These are phyloP conservation scores for Dipodomys stephensi DNA, from an alignment of 2,113 vertebrate genomes.

Conservation along the genomic window DNA sequence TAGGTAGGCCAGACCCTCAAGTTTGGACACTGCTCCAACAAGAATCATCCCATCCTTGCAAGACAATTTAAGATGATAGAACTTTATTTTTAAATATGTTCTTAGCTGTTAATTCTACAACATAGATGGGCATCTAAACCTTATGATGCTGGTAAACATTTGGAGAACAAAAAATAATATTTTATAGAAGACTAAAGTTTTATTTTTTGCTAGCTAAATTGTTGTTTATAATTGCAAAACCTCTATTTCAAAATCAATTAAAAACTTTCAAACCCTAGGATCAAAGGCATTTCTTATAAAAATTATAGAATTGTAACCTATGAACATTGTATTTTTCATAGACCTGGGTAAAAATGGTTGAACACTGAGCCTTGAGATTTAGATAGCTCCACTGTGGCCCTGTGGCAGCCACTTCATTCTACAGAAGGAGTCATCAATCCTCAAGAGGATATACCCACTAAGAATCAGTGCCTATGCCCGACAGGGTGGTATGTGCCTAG, in stretches of 20 bases:
- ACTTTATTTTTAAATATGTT: background rate
- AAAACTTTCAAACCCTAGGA: background rate
- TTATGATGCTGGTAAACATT: background rate
- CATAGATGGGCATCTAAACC: background rate
- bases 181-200: background rate
- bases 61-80: background rate
- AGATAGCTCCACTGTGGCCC: background rate
- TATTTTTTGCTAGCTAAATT: background rate
- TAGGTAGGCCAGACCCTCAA: background rate
- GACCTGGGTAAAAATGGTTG: background rate
- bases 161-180: constrained; percentile 5
- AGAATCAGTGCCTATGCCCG: background rate
- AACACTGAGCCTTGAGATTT: background rate
- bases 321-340: background rate
- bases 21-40: background rate
- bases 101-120: constrained; percentile 8
- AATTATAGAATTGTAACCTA: background rate
- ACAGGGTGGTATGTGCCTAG: too few relatives aligned
- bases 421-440: too few relatives aligned
- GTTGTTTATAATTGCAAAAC: constrained; percentile 22
- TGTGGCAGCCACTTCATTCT: background rate
- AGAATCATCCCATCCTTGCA: background rate
- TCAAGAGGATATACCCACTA: background rate
- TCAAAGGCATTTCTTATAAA: background rate
- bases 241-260: constrained; percentile 33